These are phyloP conservation scores for Turritopsis dohrnii DNA, from an alignment of 30 jellyfish, hydroid and myxozoan species.

Conservation along the genomic window DNA sequence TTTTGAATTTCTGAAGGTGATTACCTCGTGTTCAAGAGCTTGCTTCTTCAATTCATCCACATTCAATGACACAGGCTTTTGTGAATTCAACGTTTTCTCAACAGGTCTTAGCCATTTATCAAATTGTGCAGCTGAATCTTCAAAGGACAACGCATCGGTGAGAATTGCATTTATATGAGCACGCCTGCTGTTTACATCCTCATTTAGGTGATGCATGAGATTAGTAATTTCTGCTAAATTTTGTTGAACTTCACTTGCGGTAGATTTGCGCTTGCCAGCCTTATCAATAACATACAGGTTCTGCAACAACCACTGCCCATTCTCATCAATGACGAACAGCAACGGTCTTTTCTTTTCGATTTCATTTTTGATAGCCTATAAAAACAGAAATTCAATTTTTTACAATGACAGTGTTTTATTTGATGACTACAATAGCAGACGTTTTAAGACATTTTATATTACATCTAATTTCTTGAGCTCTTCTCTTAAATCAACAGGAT, in stretches of 20 bases:
- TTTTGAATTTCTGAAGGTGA: too few species aligned
- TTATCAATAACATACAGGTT: conserved; percentile 44
- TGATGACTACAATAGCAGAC: too few species aligned
- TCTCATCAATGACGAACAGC: conserved; percentile 44
- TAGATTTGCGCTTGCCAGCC: conserved; percentile 52
- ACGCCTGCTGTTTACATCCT: conserved; percentile 45
- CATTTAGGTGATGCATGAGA: conserved; percentile 42
- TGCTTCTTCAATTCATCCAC: conserved; percentile 55
- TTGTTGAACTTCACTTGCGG: conserved; percentile 51
- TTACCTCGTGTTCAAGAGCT: conserved; percentile 53
- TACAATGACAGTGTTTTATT: too few species aligned
- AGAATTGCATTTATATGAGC: conserved; percentile 34
- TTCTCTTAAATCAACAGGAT: conserved; percentile 45
- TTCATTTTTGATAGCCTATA: conserved; percentile 56
- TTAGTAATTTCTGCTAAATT: conserved; percentile 37
- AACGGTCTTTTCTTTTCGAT: conserved; percentile 49
- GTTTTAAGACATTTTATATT: too few species aligned
- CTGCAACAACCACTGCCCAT: conserved; percentile 78
- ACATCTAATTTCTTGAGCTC: conserved; percentile 62
- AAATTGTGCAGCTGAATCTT: conserved; percentile 51
- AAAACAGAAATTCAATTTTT: neutral
- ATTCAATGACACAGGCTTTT: conserved; percentile 57
- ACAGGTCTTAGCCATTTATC: conserved; percentile 79
- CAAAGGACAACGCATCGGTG: conserved; percentile 49
- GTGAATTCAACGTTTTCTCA: conserved; percentile 59